Base-by-base conservation (phyloP, 2,113 vertebrate species). In the Steatornis caripensis region DNA sequence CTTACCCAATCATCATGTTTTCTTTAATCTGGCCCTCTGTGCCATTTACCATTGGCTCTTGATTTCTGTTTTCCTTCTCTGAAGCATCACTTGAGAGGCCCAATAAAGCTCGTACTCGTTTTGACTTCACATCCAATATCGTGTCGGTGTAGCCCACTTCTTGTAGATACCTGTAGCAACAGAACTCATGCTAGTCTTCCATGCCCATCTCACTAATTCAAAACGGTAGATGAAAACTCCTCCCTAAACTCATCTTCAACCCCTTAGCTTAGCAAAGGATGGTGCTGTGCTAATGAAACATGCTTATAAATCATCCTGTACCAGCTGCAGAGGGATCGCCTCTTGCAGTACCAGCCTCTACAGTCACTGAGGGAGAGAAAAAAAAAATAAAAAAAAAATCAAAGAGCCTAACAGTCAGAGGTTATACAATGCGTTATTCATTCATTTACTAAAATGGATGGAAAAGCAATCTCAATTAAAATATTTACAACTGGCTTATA, bases 91-190 rank as follows among this genome's bases (percentile, higher is more conserved):
- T 99, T 5, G 99, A 97, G 93, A 99, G 98, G 48, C 99, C 99
- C 94, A 99, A 90, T 93, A 99, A 98, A n/a, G 98, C 98, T 70
- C 98, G 98, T 30, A 99, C 99, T 65, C 99, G 98, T 97, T 99
- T 99, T 55, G 99, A 99, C 95, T 99, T 99, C 94, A 99, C 99
- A 98, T 99, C 99, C 98, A 99, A 49, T 97, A 99, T 99, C 3
- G 99, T 99, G 97, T 99, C 99, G 0, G 99, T 99, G 96, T 99
- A 99, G 41, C 99, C 99, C 48, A 99, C 99, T 97, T 99, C 99
- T 98, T 99, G 99, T 12, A 99, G 98, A 96, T 99, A 99, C 92
- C 99, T 99, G 97, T 4, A 65, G 46, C 51, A 96, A 97, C 12
- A 96, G 51, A 90, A 96, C 19, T 79, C 92, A 97, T 95, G 95